Conservation (phyloP, 2,797 vertebrate genomes). For the Stomatorhinus walkeri region DNA sequence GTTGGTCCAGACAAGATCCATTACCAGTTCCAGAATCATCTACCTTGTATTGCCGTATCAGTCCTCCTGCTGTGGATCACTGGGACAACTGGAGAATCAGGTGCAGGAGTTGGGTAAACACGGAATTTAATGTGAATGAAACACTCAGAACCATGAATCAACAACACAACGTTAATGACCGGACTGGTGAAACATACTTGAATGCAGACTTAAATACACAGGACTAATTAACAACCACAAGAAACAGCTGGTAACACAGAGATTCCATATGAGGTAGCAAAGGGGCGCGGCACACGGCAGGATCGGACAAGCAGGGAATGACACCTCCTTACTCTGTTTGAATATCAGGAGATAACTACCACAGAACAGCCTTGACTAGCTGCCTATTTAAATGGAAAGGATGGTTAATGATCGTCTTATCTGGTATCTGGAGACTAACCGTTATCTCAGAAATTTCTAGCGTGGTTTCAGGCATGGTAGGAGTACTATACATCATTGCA, state of each 20-base stretch:
- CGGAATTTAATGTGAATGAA: too few relatives aligned
- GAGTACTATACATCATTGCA: background rate
- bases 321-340: background rate
- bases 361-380: background rate
- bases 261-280: too few relatives aligned
- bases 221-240: too few relatives aligned
- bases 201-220: too few relatives aligned
- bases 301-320: too few relatives aligned
- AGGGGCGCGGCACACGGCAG: too few relatives aligned
- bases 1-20: background rate
- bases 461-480: background rate
- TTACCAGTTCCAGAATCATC: background rate
- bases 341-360: background rate
- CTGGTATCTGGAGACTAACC: background rate
- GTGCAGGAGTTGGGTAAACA: too few relatives aligned
- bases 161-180: too few relatives aligned
- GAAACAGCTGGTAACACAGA: too few relatives aligned
- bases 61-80: background rate
- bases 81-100: too few relatives aligned
- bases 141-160: too few relatives aligned
- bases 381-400: background rate
- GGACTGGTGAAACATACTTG: too few relatives aligned
- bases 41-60: background rate
- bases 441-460: background rate
- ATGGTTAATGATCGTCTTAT: background rate